Conservation (phyloP, 2,888 invertebrate species). For the Cataglyphis cursor region DNA sequence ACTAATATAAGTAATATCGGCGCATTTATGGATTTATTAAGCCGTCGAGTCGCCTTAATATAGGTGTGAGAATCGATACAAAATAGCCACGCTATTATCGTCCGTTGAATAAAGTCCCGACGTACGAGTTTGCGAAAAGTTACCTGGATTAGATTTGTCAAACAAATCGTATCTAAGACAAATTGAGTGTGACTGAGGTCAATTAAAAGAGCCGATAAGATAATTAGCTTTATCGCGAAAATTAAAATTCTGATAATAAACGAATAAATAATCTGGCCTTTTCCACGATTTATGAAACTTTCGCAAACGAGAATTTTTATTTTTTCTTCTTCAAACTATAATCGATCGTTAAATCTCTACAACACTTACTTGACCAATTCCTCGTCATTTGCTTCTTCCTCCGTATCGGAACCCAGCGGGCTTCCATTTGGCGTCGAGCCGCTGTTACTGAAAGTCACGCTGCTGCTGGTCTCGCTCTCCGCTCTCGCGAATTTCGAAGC, state of each 20-base stretch:
- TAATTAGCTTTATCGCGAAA: neutral
- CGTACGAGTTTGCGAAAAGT: neutral
- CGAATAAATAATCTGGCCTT: no score
- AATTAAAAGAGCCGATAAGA: neutral
- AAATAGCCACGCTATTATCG: slow-evolving; percentile 16
- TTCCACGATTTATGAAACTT: neutral
- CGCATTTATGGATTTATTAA: slow-evolving; percentile 29
- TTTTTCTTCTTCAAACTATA: neutral
- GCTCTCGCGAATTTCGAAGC: slow-evolving; percentile 79
- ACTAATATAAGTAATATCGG: neutral
- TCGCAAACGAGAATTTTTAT: neutral
- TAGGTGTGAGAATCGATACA: slow-evolving; percentile 31
- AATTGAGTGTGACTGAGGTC: neutral
- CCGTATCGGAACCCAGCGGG: slow-evolving; percentile 85
- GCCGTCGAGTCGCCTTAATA: neutral
- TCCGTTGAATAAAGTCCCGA: neutral
- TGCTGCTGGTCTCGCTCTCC: slow-evolving; percentile 86
- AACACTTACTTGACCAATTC: slow-evolving; percentile 83
- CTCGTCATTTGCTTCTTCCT: slow-evolving; percentile 83
- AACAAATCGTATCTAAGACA: neutral
- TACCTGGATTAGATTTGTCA: neutral
- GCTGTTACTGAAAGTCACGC: slow-evolving; percentile 87
- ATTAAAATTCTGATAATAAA: neutral
- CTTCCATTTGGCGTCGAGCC: slow-evolving; percentile 86
- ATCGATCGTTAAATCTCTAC: neutral